phyloP scores from a whole-genome alignment of 2,797 vertebrate species.

The Hippocampus kuda region DNA sequence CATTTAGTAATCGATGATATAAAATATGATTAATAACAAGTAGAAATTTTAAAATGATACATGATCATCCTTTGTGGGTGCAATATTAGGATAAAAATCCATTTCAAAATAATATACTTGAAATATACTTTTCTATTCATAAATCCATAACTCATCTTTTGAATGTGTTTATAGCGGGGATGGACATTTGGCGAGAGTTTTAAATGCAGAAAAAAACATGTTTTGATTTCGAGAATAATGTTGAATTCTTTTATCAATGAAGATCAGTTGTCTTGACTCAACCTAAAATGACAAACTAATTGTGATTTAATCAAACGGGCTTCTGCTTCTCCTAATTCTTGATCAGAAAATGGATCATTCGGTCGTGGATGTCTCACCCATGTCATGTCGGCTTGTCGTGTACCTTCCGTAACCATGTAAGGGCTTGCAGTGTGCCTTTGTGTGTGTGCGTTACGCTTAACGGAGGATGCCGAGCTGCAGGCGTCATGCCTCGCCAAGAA shows the following conservation, averaged over 20 bases:
- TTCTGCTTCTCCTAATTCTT: not conserved
- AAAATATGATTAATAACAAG: not conserved
- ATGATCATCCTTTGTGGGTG: not conserved
- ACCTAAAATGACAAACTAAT: not conserved
- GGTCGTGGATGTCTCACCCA: not conserved
- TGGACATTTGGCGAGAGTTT: not conserved
- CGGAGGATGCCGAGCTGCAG: conserved; percentile 15
- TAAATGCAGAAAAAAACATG: no score
- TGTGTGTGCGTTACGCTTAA: not conserved
- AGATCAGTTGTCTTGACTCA: no score
- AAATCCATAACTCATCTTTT: not conserved
- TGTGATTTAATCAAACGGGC: not conserved
- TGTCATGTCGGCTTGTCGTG: not conserved
- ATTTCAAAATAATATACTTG: not conserved
- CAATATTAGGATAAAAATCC: not conserved
- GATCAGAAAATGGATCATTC: not conserved
- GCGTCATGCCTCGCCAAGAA: conserved; percentile 16
- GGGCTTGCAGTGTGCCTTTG: not conserved
- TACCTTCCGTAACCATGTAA: not conserved
- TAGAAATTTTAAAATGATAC: not conserved
- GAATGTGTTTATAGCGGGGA: not conserved
- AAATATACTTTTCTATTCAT: not conserved
- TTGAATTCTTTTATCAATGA: no score
- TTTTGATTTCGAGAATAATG: no score
- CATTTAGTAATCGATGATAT: not conserved